These are phyloP conservation scores for Alaudala cheleensis DNA, from an alignment of 2,113 vertebrate genomes.

Conservation along the genomic window DNA sequence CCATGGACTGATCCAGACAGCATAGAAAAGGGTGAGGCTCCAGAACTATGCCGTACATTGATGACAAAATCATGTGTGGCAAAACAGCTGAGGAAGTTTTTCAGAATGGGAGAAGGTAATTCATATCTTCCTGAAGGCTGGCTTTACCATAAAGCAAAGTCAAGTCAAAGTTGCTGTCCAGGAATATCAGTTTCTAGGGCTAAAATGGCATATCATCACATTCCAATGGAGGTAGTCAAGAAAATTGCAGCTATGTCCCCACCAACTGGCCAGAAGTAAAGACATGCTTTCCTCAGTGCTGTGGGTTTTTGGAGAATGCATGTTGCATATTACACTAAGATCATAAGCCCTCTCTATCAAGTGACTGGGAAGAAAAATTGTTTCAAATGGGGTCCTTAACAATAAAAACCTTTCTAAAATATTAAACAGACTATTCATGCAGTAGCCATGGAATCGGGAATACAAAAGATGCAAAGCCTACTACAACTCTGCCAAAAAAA, in stretches of 20 bases:
- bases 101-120: neutral
- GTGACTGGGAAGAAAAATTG: neutral
- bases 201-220: neutral
- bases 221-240: neutral
- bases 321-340: neutral
- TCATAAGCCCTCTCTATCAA: neutral
- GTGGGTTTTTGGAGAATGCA: neutral
- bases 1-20: neutral
- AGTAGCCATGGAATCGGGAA: rapidly evolving
- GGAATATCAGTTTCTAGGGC: neutral
- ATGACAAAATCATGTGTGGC: neutral
- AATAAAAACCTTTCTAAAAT: neutral
- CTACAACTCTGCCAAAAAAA: neutral
- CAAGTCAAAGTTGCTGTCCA: neutral
- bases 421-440: neutral
- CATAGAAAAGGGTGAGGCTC: neutral
- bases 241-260: neutral
- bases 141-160: neutral
- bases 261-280: neutral
- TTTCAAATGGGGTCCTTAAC: neutral
- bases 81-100: neutral
- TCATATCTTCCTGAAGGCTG: neutral
- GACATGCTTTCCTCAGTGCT: neutral
- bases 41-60: neutral
- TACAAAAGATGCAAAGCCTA: neutral